Evolutionary conservation across 2,113 vertebrate genomes (phyloP).

Genomic region (Rhegmatorhina hoffmannsi): DNA sequence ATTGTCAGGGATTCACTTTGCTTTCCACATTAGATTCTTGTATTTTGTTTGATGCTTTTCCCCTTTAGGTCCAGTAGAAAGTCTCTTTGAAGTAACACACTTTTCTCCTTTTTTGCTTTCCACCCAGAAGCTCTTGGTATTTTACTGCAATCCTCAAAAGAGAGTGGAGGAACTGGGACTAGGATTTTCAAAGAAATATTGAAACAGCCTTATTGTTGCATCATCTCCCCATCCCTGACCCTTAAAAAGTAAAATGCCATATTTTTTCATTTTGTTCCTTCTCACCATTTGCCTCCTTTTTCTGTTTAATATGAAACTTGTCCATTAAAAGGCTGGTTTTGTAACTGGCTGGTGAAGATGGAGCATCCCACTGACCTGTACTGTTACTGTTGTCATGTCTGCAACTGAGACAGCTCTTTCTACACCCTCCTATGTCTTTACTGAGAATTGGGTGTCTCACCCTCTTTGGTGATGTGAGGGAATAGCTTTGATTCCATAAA

Average conservation of each 20-base stretch:
- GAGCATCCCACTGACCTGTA: not conserved
- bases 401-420: not conserved
- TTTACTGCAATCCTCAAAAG: not conserved
- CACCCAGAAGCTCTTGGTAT: not conserved
- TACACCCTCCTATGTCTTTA: not conserved
- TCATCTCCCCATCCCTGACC: not conserved
- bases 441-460: not conserved
- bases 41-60: not conserved
- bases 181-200: not conserved
- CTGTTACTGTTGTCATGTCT: not conserved
- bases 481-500: not conserved
- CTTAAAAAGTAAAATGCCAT: not conserved
- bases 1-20: not conserved
- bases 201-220: not conserved
- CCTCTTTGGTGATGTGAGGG: not conserved
- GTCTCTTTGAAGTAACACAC: not conserved
- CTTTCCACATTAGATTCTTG: not conserved
- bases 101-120: not conserved
- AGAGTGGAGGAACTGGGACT: not conserved
- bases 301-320: not conserved
- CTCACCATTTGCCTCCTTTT: not conserved
- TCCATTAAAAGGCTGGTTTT: not conserved
- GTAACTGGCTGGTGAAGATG: not conserved
- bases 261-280: not conserved
- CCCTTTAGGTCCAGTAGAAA: not conserved